Evolutionary conservation across 2,888 invertebrate genomes (phyloP).

Genomic region (Nyleta sp.): DNA sequence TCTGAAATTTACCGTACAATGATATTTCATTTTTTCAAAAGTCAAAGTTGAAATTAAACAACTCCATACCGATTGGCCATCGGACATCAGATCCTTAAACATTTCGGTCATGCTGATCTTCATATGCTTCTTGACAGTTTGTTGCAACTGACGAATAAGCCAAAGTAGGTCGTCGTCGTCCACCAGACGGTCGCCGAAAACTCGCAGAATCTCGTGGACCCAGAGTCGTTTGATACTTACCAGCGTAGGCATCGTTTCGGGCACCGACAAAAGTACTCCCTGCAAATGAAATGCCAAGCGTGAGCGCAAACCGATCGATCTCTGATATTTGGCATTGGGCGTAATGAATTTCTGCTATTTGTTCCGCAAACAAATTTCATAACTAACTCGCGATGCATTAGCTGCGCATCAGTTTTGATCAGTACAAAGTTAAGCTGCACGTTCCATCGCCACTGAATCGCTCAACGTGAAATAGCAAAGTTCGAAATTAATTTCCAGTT

Average conservation of each 20-base stretch:
- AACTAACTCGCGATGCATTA: conserved; percentile 3
- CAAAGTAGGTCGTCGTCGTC: conserved; percentile 92
- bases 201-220: conserved; percentile 96
- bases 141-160: conserved; percentile 89
- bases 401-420: not conserved
- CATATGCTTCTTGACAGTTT: conserved; percentile 84
- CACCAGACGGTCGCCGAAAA: conserved; percentile 95
- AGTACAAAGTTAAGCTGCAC: not conserved
- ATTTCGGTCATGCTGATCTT: conserved; percentile 88
- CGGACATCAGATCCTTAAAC: conserved; percentile 86
- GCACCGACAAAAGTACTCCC: conserved; percentile 95
- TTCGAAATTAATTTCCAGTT: conserved; percentile 40
- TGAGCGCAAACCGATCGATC: not conserved
- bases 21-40: too few species aligned
- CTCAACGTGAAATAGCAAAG: conserved; percentile 14
- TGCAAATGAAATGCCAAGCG: conserved; percentile 76
- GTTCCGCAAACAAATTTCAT: not conserved
- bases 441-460: conserved; percentile 13
- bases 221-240: conserved; percentile 94
- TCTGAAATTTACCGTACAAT: too few species aligned
- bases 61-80: too few species aligned
- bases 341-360: not conserved
- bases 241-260: conserved; percentile 94
- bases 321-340: not conserved
- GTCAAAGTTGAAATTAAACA: too few species aligned